These are phyloP conservation scores for Drosophila kohkoa DNA, from an alignment of 1,140 invertebrate genomes.

Conservation along the genomic window DNA sequence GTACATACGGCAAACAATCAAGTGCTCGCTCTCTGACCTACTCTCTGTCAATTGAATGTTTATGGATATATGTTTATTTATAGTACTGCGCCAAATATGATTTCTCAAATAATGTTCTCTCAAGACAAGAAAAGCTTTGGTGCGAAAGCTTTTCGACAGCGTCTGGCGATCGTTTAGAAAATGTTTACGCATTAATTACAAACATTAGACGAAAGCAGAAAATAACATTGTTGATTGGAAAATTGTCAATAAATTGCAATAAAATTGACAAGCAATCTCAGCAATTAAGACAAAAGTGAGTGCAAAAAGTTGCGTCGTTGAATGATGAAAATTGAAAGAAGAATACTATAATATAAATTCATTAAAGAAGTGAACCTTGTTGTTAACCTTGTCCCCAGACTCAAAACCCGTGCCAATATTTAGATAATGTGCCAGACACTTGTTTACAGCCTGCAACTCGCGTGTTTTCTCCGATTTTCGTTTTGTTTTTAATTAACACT, in stretches of 20 bases:
- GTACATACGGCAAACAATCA: too few species aligned
- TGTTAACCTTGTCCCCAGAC: background rate
- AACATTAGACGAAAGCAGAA: constrained; percentile 6
- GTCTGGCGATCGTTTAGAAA: constrained; percentile 7
- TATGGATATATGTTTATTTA: constrained; percentile 11
- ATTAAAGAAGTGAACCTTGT: background rate
- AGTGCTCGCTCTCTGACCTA: too few species aligned
- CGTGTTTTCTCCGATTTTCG: constrained; percentile 5
- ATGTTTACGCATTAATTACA: constrained; percentile 25
- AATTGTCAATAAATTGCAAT: constrained; percentile 14
- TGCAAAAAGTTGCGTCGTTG: background rate
- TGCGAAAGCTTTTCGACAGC: background rate
- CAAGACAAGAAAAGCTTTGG: constrained; percentile 6
- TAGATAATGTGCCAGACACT: constrained; percentile 36
- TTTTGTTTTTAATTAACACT: constrained; percentile 31
- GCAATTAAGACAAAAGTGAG: constrained; percentile 29
- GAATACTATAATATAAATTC: background rate
- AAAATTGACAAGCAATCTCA: constrained; percentile 29
- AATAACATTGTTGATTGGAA: constrained; percentile 19
- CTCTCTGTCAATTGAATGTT: background rate
- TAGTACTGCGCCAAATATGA: background rate
- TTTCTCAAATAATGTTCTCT: constrained; percentile 9
- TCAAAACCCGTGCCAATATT: constrained; percentile 17
- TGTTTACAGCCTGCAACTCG: constrained; percentile 54
- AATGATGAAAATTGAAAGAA: background rate